A percentile compares a stretch with the other conserved stretches of the same genome.
Evolutionary conservation across 2,797 vertebrate genomes (phyloP).

Genomic region (Gymnothorax reevesii): DNA sequence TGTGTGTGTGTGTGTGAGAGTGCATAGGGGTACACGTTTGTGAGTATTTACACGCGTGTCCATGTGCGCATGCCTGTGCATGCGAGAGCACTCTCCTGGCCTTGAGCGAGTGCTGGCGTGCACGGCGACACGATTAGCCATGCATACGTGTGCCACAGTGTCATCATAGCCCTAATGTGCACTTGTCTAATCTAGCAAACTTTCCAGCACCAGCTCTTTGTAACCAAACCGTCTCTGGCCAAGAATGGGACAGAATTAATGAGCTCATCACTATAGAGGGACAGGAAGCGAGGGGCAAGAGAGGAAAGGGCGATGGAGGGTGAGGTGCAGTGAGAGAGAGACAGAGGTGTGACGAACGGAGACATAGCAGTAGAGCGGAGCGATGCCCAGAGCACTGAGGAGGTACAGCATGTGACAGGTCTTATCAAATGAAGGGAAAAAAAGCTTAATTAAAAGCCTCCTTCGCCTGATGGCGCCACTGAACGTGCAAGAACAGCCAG

Average conservation of each 20-base stretch:
- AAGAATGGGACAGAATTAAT: background rate
- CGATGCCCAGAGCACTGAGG: background rate
- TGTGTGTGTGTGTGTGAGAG: no score
- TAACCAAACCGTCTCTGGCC: background rate
- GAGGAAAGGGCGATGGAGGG: background rate
- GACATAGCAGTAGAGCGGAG: background rate
- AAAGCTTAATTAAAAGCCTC: conserved; percentile 2
- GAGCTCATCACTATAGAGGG: background rate
- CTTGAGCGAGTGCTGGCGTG: background rate
- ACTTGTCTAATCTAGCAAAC: background rate
- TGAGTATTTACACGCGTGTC: background rate
- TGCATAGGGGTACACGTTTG: no score
- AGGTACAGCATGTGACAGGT: background rate
- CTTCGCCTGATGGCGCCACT: background rate
- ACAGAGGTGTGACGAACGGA: background rate
- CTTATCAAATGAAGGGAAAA: background rate
- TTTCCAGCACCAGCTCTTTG: background rate
- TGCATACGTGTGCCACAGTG: background rate
- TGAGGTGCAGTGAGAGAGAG: background rate
- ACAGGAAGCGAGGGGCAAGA: background rate
- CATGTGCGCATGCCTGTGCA: background rate
- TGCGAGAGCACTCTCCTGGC: background rate
- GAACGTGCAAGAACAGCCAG: background rate
- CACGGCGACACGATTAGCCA: background rate
- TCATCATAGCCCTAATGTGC: background rate